Evolutionary conservation across 2,888 invertebrate genomes (phyloP).

Genomic region (Eupithecia inturbata): DNA sequence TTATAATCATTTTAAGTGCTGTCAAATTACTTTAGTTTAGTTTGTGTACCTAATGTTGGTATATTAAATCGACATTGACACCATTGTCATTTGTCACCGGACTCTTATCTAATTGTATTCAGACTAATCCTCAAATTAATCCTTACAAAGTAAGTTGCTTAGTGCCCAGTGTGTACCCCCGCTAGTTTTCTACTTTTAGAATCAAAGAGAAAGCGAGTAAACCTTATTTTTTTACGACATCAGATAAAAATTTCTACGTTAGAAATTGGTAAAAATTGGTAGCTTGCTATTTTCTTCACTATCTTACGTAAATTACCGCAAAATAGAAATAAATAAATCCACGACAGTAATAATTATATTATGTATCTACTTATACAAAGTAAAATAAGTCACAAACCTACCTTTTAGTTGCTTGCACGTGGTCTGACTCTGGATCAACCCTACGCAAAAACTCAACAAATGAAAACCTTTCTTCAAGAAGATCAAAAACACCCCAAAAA

Average conservation of each 20-base stretch:
- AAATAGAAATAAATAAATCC: background rate
- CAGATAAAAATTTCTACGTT: slow-evolving; percentile 1
- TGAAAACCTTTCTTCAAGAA: background rate
- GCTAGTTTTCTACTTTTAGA: slow-evolving; percentile 11
- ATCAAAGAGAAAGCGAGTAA: slow-evolving; percentile 18
- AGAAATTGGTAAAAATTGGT: background rate
- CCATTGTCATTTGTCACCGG: no score
- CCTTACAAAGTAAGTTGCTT: background rate
- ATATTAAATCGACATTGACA: no score
- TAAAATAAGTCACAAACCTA: background rate
- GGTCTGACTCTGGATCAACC: no score
- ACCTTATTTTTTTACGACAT: slow-evolving; percentile 17
- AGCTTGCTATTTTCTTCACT: slow-evolving; percentile 1
- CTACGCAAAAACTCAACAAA: background rate
- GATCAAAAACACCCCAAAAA: slow-evolving; percentile 4
- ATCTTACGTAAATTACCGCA: background rate
- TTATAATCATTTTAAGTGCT: no score
- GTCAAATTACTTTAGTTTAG: no score
- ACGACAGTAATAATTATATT: background rate
- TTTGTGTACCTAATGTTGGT: no score
- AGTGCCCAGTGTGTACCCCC: background rate
- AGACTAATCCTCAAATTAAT: background rate
- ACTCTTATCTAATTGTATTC: no score
- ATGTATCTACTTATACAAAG: background rate
- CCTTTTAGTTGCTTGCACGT: no score